These are phyloP conservation scores for Blastobasis adustella DNA, from an alignment of 2,888 invertebrate species.

Conservation along the genomic window DNA sequence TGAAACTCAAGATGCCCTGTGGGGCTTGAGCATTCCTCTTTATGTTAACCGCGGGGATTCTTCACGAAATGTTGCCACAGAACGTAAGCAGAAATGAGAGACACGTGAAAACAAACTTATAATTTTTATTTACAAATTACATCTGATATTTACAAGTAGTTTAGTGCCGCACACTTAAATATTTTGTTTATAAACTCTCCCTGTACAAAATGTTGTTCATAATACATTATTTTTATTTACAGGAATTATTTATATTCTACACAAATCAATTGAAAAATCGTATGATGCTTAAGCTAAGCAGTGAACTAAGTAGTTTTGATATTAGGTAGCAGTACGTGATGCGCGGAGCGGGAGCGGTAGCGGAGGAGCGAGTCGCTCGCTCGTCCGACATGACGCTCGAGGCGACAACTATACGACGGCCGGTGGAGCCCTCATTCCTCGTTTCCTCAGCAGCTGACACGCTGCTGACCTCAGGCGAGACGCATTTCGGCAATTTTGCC, in stretches of 20 bases:
- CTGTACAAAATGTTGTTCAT: conserved; percentile 16
- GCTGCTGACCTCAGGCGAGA: conserved; percentile 69
- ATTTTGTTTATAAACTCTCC: conserved; percentile 9
- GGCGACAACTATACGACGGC: conserved; percentile 76
- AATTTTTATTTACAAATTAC: conserved; percentile 16
- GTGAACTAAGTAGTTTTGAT: conserved; percentile 20
- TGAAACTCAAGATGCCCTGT: background rate
- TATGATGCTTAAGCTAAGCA: conserved; percentile 17
- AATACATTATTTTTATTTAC: conserved; percentile 3
- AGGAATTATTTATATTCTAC: background rate
- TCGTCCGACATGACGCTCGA: conserved; percentile 81
- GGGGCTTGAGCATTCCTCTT: no score
- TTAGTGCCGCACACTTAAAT: conserved; percentile 5
- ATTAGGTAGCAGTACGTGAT: conserved; percentile 24
- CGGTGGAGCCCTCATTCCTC: conserved; percentile 52
- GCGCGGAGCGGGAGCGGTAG: conserved; percentile 29
- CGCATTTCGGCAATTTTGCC: conserved; percentile 58
- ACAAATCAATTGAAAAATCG: background rate
- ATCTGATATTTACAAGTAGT: conserved; percentile 11
- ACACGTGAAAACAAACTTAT: conserved; percentile 6
- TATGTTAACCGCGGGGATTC: no score
- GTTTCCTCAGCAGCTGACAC: conserved; percentile 52
- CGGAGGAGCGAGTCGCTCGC: conserved; percentile 48
- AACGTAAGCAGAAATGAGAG: background rate
- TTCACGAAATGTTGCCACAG: no score